Evolutionary conservation across 2,797 vertebrate genomes (phyloP).

Genomic region (Naso thynnoides): DNA sequence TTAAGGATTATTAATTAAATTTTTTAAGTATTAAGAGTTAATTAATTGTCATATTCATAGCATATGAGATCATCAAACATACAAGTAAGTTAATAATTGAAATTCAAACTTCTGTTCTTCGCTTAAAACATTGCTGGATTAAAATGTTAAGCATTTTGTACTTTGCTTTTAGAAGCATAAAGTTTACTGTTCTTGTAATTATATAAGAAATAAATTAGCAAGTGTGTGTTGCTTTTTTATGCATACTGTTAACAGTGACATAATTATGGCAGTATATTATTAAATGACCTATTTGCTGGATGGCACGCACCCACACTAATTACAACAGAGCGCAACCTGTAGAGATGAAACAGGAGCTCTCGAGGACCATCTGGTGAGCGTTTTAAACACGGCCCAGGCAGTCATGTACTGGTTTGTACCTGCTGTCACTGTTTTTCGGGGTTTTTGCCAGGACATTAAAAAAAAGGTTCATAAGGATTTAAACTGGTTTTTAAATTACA

Average conservation of each 20-base stretch:
- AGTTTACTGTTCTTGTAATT: not conserved
- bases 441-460: slow-evolving; percentile 48
- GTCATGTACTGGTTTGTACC: slow-evolving; percentile 57
- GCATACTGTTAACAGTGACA: not conserved
- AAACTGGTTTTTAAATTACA: slow-evolving; percentile 37
- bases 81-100: not conserved
- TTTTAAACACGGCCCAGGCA: slow-evolving; percentile 41
- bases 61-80: slow-evolving; percentile 29
- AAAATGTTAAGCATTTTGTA: not conserved
- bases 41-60: slow-evolving; percentile 37
- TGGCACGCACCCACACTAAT: slow-evolving; percentile 40
- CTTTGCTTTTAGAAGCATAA: not conserved
- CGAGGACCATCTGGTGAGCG: slow-evolving; percentile 61
- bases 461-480: slow-evolving; percentile 20
- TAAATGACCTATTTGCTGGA: slow-evolving; percentile 27
- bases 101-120: slow-evolving; percentile 4
- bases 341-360: slow-evolving; percentile 59
- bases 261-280: slow-evolving; percentile 18
- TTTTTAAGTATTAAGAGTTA: slow-evolving; percentile 9
- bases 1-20: slow-evolving; percentile 61
- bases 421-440: slow-evolving; percentile 65
- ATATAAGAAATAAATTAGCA: not conserved
- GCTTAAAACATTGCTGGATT: not conserved
- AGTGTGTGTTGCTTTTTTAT: not conserved
- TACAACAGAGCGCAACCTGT: slow-evolving; percentile 43